Percentiles rank a stretch among this genome's conserved stretches.
Evolutionary conservation across 2,113 vertebrate genomes (phyloP).

Genomic region (Chaetura pelagica): DNA sequence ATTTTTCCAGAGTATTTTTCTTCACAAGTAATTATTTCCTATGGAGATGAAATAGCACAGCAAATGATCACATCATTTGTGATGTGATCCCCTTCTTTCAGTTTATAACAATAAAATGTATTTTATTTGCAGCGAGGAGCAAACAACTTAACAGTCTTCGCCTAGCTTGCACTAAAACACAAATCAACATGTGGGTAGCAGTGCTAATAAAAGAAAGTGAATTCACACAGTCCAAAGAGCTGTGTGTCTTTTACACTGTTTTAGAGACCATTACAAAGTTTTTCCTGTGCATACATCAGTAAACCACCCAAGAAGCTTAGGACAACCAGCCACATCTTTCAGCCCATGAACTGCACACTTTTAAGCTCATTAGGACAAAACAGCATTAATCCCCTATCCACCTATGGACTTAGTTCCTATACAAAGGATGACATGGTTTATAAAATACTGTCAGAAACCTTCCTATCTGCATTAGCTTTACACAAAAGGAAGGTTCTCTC

Average conservation of each 20-base stretch:
- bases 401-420: no score
- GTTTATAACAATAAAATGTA: not conserved
- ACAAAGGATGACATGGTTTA: no score
- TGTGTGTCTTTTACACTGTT: not conserved
- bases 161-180: not conserved
- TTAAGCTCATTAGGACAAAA: not conserved
- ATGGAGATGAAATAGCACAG: not conserved
- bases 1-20: not conserved
- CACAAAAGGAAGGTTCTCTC: not conserved
- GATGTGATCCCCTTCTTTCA: not conserved
- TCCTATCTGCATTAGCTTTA: not conserved
- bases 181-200: not conserved
- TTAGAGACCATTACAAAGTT: not conserved
- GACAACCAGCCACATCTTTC: accelerated
- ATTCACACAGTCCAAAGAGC: not conserved
- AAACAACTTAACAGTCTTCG: not conserved
- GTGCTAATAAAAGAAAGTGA: not conserved
- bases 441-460: not conserved
- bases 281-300: not conserved
- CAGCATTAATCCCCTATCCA: not conserved
- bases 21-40: not conserved
- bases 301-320: not conserved
- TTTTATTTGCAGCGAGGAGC: not conserved
- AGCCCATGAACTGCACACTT: not conserved
- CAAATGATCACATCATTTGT: not conserved